phyloP scores from a whole-genome alignment of 2,113 vertebrate genomes.

The Upupa epops region DNA sequence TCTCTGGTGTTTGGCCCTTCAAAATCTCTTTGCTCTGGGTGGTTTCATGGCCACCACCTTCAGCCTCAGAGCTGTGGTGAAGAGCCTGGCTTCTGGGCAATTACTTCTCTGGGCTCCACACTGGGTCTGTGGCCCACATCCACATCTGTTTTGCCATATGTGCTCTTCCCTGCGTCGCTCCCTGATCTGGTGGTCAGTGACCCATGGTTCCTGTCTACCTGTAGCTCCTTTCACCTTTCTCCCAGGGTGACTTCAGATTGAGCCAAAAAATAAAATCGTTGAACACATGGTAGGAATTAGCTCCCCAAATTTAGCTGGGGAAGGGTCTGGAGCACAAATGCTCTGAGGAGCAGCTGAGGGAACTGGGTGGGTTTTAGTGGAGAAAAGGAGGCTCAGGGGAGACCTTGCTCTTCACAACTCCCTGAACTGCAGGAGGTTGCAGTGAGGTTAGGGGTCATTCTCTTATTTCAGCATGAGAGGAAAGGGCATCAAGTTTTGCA shows the following conservation, averaged over 20 bases:
- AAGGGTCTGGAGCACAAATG: no score
- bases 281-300: no score
- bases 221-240: background rate
- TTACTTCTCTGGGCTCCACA: background rate
- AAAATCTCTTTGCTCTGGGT: background rate
- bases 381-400: no score
- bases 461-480: no score
- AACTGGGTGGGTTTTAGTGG: no score
- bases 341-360: no score
- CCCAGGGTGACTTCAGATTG: background rate
- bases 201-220: background rate
- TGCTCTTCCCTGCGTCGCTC: background rate
- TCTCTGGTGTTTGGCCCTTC: background rate
- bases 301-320: no score
- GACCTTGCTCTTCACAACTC: no score
- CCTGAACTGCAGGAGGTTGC: no score
- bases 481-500: no score
- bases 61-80: accelerated
- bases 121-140: background rate
- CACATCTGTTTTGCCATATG: background rate
- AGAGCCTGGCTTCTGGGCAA: background rate
- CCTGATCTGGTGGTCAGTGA: background rate
- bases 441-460: no score
- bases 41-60: background rate
- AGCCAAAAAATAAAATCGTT: no score